These are phyloP conservation scores for Spilogale gracilis DNA, from an alignment of 2,113 vertebrate genomes.

Conservation along the genomic window DNA sequence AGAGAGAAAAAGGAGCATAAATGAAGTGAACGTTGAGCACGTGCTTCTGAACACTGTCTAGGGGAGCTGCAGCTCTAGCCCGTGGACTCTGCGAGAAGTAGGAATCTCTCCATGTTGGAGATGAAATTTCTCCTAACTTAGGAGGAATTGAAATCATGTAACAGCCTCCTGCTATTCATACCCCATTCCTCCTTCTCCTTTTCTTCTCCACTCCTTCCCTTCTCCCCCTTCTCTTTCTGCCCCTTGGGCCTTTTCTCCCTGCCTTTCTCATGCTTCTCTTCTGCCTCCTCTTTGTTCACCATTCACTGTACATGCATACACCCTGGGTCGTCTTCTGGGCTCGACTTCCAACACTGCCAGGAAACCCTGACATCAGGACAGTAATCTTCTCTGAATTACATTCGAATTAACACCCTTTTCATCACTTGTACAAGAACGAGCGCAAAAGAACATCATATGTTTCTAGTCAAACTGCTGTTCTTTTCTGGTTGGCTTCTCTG, in stretches of 20 bases:
- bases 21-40: neutral
- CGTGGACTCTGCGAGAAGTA: neutral
- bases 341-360: neutral
- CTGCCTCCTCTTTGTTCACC: neutral
- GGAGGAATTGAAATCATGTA: neutral
- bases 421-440: slow-evolving; percentile 70
- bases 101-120: neutral
- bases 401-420: slow-evolving; percentile 15
- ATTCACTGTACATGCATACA: fast-evolving
- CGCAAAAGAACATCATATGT: neutral
- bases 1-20: neutral
- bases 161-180: neutral
- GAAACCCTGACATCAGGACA: slow-evolving; percentile 43
- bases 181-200: neutral
- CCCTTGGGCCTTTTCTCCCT: neutral
- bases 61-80: neutral
- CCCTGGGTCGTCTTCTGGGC: neutral
- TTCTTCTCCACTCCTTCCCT: neutral
- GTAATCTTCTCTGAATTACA: neutral
- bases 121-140: neutral
- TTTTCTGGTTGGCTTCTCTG: slow-evolving; percentile 73
- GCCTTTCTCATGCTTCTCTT: neutral
- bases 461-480: slow-evolving; percentile 72
- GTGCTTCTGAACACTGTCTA: neutral
- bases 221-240: neutral